phyloP scores from a whole-genome alignment of 2,113 vertebrate species.

The Sprattus sprattus region DNA sequence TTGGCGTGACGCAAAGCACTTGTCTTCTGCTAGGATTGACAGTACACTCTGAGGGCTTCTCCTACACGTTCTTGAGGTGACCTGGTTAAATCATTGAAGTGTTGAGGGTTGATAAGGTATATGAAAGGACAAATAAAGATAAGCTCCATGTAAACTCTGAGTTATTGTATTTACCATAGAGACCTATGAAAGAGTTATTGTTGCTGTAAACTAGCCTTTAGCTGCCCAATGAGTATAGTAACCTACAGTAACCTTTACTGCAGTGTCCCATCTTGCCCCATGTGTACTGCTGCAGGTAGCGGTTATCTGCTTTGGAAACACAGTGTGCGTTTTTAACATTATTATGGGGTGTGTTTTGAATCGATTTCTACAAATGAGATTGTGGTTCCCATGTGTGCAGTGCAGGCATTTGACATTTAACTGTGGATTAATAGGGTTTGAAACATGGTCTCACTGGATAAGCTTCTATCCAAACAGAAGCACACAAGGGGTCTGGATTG shows the following conservation, averaged over 20 bases:
- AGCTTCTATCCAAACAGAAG: neutral
- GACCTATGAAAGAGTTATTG: neutral
- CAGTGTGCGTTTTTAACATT: neutral
- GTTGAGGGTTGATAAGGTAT: neutral
- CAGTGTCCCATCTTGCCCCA: neutral
- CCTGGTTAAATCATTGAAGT: neutral
- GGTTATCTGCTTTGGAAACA: neutral
- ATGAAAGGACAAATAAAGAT: neutral
- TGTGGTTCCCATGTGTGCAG: neutral
- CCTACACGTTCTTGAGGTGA: neutral
- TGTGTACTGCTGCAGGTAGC: neutral
- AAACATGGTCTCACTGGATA: neutral
- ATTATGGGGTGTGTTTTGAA: neutral
- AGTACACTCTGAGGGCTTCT: neutral
- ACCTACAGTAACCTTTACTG: neutral
- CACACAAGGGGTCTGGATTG: neutral
- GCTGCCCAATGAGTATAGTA: neutral
- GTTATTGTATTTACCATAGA: neutral
- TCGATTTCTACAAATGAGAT: neutral
- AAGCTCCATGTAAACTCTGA: neutral
- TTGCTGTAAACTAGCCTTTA: neutral
- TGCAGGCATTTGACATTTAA: neutral
- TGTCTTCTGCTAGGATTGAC: too few species aligned
- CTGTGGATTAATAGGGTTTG: neutral
- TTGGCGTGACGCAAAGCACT: too few species aligned